Base-by-base conservation (phyloP, 2,888 invertebrate species). In the Thereva nobilitata region DNA sequence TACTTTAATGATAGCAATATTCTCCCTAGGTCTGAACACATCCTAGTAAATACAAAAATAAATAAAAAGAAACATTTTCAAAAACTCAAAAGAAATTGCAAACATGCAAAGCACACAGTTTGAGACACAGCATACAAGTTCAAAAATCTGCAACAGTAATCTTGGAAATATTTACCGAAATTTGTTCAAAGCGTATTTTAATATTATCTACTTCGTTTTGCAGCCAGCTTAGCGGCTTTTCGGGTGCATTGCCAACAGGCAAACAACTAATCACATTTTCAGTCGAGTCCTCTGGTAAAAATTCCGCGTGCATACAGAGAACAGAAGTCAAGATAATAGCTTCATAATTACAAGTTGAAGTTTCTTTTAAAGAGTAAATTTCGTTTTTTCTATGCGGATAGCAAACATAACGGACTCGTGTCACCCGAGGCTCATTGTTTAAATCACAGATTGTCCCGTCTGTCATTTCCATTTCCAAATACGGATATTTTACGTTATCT, bases 401-500 rank as follows among this genome's bases (percentile, higher is more conserved):
- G 82, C 97, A 97, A 0, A 96, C 92, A 76, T 97, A 97, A 1
- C 91, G 84, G 2, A 97, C 87, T 75, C 87, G 87, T 0, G 95
- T 92, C 23, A 86, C 82, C 10, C 97, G 86, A 0, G 93, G 93
- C 73, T 90, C 87, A 64, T 90, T 90, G 72, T 89, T 97, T 59
- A 99, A 82, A 75, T 98, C 97, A 77, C 99, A 99, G 8, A 88
- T 73, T 0, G 97, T 96, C 8, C 98, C 98, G 77, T 91, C 92
- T 44, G 86, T 87, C 87, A 95, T 93, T 71, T 87, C 86, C 72
- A 97, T 86, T 81, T 92, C 92, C 64, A 92, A 89, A 77, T 93
- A 97, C 0, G 97, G 96, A 77, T 95, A 84, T 69, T 88, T 88
- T 1, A 90, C 83, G n/a, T 94, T 95, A 75, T 97, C 95, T 23